Conservation (phyloP, 1,140 invertebrate genomes). For the Pogonus chalceus region DNA sequence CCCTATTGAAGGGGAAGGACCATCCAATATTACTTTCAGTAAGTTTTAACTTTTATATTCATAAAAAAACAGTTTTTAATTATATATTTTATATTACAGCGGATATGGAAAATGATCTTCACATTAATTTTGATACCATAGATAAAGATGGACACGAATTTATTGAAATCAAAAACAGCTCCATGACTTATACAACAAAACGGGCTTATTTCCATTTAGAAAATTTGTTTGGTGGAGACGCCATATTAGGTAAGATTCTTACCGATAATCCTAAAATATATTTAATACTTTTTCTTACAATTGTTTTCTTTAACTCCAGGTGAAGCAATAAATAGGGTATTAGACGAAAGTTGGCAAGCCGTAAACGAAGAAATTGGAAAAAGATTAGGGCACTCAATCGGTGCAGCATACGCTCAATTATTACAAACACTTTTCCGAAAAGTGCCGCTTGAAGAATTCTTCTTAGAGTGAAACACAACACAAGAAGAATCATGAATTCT, state of each 20-base stretch:
- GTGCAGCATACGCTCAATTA: not conserved
- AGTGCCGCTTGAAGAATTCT: not conserved
- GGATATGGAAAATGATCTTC: not conserved
- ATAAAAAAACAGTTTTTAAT: too few species aligned
- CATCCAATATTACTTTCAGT: not conserved
- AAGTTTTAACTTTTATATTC: too few species aligned
- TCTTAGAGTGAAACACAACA: too few species aligned
- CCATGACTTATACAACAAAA: not conserved
- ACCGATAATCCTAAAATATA: not conserved
- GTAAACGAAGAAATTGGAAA: not conserved
- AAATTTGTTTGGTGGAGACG: not conserved
- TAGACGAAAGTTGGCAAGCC: not conserved
- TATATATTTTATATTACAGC: too few species aligned
- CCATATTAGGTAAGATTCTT: not conserved
- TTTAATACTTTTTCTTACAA: not conserved
- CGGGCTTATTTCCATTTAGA: not conserved
- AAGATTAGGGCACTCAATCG: not conserved
- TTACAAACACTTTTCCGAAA: not conserved
- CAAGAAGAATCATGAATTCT: too few species aligned
- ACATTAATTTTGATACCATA: not conserved
- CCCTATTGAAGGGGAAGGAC: not conserved
- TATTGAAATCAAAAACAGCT: not conserved
- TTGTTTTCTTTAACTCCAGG: not conserved
- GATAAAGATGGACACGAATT: not conserved
- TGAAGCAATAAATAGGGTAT: not conserved